phyloP scores from a whole-genome alignment of 2,888 invertebrate species.

The Teleiodes luculella region DNA sequence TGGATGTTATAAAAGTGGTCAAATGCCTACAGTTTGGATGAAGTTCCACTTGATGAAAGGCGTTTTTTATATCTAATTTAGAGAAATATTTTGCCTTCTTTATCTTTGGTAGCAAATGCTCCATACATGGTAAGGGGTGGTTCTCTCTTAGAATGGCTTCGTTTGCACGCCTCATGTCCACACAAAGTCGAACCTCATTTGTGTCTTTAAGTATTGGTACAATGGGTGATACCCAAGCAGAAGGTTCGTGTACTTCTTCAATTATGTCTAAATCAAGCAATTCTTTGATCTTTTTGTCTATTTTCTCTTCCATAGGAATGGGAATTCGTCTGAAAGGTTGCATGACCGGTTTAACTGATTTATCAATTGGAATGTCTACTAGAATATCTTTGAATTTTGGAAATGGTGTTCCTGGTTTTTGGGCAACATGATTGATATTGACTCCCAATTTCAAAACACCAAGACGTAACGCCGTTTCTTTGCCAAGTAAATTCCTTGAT shows the following conservation, averaged over 20 bases:
- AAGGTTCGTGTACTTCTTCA: constrained; percentile 21
- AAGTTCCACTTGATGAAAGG: constrained; percentile 45
- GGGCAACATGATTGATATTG: background rate
- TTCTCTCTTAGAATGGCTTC: constrained; percentile 30
- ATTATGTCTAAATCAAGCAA: constrained; percentile 26
- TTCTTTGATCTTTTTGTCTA: constrained; percentile 24
- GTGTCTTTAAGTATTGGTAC: constrained; percentile 28
- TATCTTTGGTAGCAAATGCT: constrained; percentile 20
- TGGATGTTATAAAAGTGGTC: constrained; percentile 30
- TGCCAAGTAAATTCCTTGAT: constrained; percentile 19
- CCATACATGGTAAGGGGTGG: constrained; percentile 32
- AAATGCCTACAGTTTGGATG: constrained; percentile 34
- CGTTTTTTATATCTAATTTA: constrained; percentile 41
- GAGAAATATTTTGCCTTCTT: constrained; percentile 23
- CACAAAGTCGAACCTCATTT: constrained; percentile 29
- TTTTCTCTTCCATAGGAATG: constrained; percentile 13
- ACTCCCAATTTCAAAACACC: constrained; percentile 10
- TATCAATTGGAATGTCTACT: constrained; percentile 21
- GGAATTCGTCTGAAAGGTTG: constrained; percentile 19
- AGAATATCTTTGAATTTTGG: constrained; percentile 18
- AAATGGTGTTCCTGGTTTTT: constrained; percentile 10
- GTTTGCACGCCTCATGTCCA: constrained; percentile 36
- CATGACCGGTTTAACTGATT: constrained; percentile 12
- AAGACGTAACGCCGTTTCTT: constrained; percentile 14
- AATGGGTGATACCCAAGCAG: constrained; percentile 27